Evolutionary conservation across 2,888 invertebrate genomes (phyloP).

Genomic region (Dynastes tityus): DNA sequence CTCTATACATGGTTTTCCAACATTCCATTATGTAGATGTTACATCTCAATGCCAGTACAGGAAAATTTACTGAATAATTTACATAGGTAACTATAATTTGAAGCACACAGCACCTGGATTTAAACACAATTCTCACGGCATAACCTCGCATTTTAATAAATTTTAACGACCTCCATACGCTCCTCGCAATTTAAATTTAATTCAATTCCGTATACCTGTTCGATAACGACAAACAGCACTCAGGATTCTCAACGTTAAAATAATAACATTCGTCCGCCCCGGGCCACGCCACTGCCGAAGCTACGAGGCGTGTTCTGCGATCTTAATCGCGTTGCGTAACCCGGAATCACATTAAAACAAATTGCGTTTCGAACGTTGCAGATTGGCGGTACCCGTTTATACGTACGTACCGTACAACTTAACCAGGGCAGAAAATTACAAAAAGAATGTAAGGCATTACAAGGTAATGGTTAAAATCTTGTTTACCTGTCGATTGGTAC

Average conservation of each 20-base stretch:
- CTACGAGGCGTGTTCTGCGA: slow-evolving; percentile 1
- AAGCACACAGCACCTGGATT: not conserved
- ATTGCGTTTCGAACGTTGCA: slow-evolving; percentile 30
- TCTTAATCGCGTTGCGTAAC: slow-evolving; percentile 42
- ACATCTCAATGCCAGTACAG: no score
- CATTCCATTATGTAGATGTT: no score
- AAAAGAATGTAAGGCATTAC: not conserved
- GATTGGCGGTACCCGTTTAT: slow-evolving; percentile 8
- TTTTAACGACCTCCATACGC: slow-evolving; percentile 14
- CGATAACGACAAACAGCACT: slow-evolving; percentile 18
- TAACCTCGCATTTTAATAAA: not conserved
- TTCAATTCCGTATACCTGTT: slow-evolving; percentile 23
- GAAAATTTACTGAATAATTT: no score
- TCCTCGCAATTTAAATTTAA: slow-evolving; percentile 41
- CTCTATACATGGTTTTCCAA: no score
- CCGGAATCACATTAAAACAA: slow-evolving; percentile 39
- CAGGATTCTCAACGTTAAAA: slow-evolving; percentile 34
- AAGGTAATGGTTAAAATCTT: not conserved
- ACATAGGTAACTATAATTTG: not conserved
- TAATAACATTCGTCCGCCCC: slow-evolving; percentile 34
- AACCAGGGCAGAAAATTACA: not conserved
- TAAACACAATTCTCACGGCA: not conserved
- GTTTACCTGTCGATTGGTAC: slow-evolving; percentile 2
- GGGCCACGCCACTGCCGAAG: not conserved
- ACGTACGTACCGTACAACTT: not conserved